phyloP scores from a whole-genome alignment of 2,113 vertebrate species.

The Channa argus region DNA sequence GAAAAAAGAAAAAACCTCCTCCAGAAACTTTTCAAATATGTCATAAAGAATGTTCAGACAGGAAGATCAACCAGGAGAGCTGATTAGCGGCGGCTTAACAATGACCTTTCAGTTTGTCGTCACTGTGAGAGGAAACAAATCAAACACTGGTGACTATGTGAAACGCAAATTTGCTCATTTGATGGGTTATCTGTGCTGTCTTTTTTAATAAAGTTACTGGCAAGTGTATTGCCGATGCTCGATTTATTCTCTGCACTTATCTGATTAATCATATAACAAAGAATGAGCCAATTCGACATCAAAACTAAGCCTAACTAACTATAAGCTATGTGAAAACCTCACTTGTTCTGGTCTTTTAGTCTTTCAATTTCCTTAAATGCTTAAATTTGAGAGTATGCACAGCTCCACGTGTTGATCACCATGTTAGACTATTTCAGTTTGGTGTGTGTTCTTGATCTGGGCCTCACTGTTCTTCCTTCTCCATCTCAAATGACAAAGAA shows the following conservation, averaged over 20 bases:
- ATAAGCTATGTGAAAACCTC: too few species aligned
- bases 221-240: neutral
- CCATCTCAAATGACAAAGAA: slow-evolving; percentile 4
- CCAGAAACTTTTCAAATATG: slow-evolving; percentile 62
- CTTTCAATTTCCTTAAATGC: too few species aligned
- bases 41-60: slow-evolving; percentile 54
- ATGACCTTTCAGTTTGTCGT: slow-evolving; percentile 34
- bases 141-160: neutral
- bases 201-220: slow-evolving; percentile 38
- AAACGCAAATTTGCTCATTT: slow-evolving; percentile 17
- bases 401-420: neutral
- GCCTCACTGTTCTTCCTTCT: neutral
- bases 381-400: too few species aligned
- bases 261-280: neutral
- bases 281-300: slow-evolving; percentile 4
- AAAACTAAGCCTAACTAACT: neutral
- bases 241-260: too few species aligned
- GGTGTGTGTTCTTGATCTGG: neutral
- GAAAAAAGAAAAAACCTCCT: slow-evolving; percentile 8
- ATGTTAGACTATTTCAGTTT: neutral
- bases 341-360: neutral
- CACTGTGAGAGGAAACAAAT: slow-evolving; percentile 35
- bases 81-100: slow-evolving; percentile 27
- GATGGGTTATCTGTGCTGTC: slow-evolving; percentile 26
- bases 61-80: slow-evolving; percentile 35